phyloP scores from a whole-genome alignment of 2,888 invertebrate genomes.

The Cybosia mesomella region DNA sequence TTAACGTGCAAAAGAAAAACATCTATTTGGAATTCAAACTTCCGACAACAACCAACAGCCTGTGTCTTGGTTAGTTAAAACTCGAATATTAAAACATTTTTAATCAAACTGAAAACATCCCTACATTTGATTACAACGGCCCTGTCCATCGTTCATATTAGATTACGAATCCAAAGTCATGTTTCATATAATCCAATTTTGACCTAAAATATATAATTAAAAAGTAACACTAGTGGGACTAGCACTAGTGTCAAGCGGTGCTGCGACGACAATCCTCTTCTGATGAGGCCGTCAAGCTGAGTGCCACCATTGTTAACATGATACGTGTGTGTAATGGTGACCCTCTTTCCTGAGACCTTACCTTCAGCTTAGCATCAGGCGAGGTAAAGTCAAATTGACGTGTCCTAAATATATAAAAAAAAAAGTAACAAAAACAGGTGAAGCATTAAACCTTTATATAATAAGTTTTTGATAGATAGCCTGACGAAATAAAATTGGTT shows the following conservation, averaged over 20 bases:
- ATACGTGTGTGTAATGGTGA: no score
- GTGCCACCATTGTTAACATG: no score
- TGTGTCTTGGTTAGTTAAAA: background rate
- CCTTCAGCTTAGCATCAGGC: no score
- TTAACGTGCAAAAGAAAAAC: background rate
- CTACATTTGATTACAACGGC: conserved; percentile 10
- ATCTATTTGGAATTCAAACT: background rate
- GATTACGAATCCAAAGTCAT: conserved; percentile 7
- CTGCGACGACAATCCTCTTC: no score
- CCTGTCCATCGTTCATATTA: background rate
- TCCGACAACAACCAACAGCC: background rate
- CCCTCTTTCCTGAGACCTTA: no score
- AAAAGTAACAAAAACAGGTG: background rate
- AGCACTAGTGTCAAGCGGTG: no score
- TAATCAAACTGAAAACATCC: conserved; percentile 15
- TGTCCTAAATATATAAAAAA: no score
- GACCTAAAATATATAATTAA: background rate
- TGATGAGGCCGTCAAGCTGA: no score
- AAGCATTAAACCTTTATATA: background rate
- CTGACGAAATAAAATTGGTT: conserved; percentile 20
- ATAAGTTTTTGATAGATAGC: conserved; percentile 7
- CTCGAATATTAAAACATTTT: conserved; percentile 7
- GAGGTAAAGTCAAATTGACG: no score
- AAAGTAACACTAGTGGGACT: no score
- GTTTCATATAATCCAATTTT: conserved; percentile 4